Percentiles rank a stretch among this genome's conserved stretches.
phyloP scores from a whole-genome alignment of 2,797 vertebrate species.

The Chrysocyon brachyurus region DNA sequence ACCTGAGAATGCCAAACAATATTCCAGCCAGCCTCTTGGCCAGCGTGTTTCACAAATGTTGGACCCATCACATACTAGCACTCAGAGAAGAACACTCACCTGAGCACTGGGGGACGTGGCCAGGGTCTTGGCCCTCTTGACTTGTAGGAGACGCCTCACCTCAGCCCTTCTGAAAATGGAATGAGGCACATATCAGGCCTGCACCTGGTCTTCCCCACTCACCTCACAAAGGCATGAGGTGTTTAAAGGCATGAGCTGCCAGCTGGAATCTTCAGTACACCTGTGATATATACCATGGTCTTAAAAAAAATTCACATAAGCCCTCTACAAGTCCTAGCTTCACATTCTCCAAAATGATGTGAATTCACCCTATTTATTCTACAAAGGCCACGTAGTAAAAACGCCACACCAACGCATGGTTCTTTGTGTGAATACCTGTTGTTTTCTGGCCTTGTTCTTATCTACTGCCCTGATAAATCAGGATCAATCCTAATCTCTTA shows the following conservation, averaged over 20 bases:
- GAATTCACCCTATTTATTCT: background rate
- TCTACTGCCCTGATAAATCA: no score
- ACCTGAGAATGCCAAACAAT: background rate
- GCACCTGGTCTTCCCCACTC: background rate
- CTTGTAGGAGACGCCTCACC: background rate
- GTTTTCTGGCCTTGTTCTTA: background rate
- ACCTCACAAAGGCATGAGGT: background rate
- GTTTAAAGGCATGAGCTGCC: background rate
- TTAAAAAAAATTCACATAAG: background rate
- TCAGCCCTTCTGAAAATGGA: background rate
- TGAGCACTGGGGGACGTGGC: accelerated
- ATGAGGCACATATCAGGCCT: background rate
- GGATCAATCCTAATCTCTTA: background rate
- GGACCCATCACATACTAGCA: no score
- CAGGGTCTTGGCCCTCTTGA: background rate
- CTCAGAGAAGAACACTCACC: background rate
- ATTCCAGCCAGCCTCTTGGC: background rate
- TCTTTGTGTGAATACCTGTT: background rate
- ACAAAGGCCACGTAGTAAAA: background rate
- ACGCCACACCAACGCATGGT: background rate
- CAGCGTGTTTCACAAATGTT: accelerated
- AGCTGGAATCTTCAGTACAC: background rate
- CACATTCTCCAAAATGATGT: background rate
- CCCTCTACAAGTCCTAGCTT: background rate
- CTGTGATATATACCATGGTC: background rate